A percentile compares a stretch with the other conserved stretches of the same genome.
These are phyloP conservation scores for Rhodeus uyekii DNA, from an alignment of 2,797 vertebrate genomes.

Conservation along the genomic window DNA sequence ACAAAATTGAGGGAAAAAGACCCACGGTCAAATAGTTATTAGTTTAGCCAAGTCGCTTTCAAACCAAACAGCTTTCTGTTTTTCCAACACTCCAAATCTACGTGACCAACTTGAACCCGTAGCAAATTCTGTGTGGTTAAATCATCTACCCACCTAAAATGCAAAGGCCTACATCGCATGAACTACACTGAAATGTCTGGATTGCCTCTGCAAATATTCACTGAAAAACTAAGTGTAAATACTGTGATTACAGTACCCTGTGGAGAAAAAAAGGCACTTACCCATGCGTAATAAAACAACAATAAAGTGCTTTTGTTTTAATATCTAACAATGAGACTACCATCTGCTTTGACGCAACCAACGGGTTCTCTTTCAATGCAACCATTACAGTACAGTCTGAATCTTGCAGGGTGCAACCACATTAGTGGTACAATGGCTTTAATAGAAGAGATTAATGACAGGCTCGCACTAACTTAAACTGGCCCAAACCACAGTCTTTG, in stretches of 20 bases:
- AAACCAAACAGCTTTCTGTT: background rate
- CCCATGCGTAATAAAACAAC: background rate
- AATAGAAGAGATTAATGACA: slow-evolving; percentile 72
- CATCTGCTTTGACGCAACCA: no score
- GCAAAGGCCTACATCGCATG: background rate
- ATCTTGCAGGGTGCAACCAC: slow-evolving; percentile 48
- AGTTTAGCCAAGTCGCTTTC: background rate
- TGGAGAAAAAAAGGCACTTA: background rate
- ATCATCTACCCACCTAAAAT: background rate
- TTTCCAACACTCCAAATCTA: background rate
- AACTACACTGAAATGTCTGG: background rate
- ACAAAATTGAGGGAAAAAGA: background rate
- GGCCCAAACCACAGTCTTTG: slow-evolving; percentile 73
- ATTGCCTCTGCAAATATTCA: background rate
- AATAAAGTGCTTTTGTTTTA: background rate
- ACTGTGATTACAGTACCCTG: no score
- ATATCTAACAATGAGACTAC: background rate
- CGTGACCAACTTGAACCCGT: background rate
- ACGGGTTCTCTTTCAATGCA: background rate
- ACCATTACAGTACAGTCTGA: background rate
- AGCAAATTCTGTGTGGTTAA: background rate
- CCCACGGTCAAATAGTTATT: background rate
- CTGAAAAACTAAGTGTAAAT: background rate
- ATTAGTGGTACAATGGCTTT: slow-evolving; percentile 69
- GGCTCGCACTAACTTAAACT: slow-evolving; percentile 67